phyloP scores from a whole-genome alignment of 2,888 invertebrate species.

The Andrena dorsata region DNA sequence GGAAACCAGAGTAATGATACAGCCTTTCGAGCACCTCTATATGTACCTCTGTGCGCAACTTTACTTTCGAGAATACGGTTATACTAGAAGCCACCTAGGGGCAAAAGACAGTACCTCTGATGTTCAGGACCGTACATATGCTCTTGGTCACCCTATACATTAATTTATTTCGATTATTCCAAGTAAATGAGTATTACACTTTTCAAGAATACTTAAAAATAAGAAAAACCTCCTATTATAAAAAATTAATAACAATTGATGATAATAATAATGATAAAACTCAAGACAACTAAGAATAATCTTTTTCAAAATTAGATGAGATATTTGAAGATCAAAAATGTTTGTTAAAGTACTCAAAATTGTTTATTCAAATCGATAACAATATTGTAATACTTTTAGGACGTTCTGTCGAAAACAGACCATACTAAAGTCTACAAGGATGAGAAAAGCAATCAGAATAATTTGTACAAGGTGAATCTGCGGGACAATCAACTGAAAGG shows the following conservation, averaged over 20 bases:
- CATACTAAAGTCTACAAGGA: conserved; percentile 76
- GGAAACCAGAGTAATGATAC: conserved; percentile 80
- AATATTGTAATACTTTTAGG: conserved; percentile 60
- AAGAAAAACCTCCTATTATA: not conserved
- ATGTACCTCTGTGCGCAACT: not conserved
- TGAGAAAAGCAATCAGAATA: conserved; percentile 77
- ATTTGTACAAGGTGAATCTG: conserved; percentile 90
- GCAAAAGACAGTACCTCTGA: not conserved
- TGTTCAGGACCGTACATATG: not conserved
- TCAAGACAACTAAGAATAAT: too few species aligned
- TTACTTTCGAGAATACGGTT: conserved; percentile 12
- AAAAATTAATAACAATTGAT: not conserved
- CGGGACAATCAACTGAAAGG: conserved; percentile 92
- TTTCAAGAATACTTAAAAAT: not conserved
- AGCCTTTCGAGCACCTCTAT: not conserved
- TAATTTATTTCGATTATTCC: not conserved
- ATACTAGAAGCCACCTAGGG: conserved; percentile 31
- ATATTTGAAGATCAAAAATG: not conserved
- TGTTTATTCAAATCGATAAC: not conserved
- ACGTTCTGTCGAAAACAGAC: conserved; percentile 77
- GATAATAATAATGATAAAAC: too few species aligned
- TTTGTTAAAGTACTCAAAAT: not conserved
- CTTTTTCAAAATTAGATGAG: too few species aligned
- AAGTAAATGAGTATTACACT: not conserved
- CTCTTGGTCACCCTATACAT: too few species aligned